These are phyloP conservation scores for Magallana ariakensis DNA, from an alignment of 1,140 invertebrate species.

Conservation along the genomic window DNA sequence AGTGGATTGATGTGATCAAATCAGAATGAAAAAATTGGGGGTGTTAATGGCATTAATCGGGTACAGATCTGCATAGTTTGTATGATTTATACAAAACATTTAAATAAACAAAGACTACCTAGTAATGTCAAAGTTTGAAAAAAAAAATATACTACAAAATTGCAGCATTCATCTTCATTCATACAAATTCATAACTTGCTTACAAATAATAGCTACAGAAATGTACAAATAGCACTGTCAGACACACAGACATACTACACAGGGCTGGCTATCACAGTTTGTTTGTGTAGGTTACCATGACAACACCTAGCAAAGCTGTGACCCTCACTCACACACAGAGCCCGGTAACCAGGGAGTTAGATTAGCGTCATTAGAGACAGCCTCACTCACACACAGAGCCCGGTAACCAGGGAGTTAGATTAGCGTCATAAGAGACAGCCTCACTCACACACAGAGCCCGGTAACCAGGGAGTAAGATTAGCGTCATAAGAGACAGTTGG, in stretches of 20 bases:
- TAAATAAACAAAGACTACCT: too few relatives aligned
- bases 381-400: not conserved
- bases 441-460: not conserved
- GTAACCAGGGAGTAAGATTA: not conserved
- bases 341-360: not conserved
- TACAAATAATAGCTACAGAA: not conserved
- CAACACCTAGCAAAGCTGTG: not conserved
- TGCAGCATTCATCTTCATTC: not conserved
- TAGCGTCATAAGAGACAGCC: too few relatives aligned
- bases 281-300: slow-evolving; percentile 25
- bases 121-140: too few relatives aligned
- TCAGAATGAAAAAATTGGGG: too few relatives aligned
- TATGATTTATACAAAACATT: too few relatives aligned
- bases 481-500: slow-evolving; percentile 18
- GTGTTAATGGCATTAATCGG: too few relatives aligned
- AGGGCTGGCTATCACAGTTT: not conserved
- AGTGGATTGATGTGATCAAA: too few relatives aligned
- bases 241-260: not conserved
- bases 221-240: not conserved
- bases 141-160: not conserved
- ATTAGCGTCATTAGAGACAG: too few relatives aligned
- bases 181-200: not conserved
- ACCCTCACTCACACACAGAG: not conserved
- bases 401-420: not conserved
- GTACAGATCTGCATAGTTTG: too few relatives aligned